Percentiles rank a stretch among this genome's conserved stretches.
These are phyloP conservation scores for Acyrthosiphon pisum DNA, from an alignment of 1,140 invertebrate species.

Conservation along the genomic window DNA sequence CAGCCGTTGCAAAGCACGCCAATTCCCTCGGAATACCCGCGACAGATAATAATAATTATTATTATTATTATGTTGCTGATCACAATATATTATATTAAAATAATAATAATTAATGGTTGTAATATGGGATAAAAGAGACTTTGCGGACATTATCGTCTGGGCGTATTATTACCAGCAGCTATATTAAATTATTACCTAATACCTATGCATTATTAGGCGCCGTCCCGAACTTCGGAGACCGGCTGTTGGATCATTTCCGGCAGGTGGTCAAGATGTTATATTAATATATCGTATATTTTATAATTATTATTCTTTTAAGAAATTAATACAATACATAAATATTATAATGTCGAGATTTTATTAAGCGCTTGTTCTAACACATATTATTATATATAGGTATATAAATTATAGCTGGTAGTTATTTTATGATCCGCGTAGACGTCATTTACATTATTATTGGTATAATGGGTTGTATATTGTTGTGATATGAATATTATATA, in stretches of 20 bases:
- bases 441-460: not conserved
- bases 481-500: not conserved
- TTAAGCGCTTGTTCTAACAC: not conserved
- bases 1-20: not conserved
- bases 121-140: not conserved
- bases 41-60: not conserved
- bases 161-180: not conserved
- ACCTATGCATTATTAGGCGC: not conserved
- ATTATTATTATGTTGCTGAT: not conserved
- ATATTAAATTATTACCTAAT: not conserved
- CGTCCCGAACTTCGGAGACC: not conserved
- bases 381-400: not conserved
- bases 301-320: not conserved
- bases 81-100: not conserved
- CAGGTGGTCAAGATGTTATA: not conserved
- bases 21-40: not conserved
- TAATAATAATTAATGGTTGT: not conserved
- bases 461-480: too few species aligned
- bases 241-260: not conserved
- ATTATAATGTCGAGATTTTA: not conserved
- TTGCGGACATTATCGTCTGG: not conserved
- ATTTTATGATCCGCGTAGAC: too few species aligned
- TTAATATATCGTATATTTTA: not conserved
- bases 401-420: too few species aligned
- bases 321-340: not conserved